phyloP scores from a whole-genome alignment of 2,797 vertebrate genomes.

The Malacoraja senta region DNA sequence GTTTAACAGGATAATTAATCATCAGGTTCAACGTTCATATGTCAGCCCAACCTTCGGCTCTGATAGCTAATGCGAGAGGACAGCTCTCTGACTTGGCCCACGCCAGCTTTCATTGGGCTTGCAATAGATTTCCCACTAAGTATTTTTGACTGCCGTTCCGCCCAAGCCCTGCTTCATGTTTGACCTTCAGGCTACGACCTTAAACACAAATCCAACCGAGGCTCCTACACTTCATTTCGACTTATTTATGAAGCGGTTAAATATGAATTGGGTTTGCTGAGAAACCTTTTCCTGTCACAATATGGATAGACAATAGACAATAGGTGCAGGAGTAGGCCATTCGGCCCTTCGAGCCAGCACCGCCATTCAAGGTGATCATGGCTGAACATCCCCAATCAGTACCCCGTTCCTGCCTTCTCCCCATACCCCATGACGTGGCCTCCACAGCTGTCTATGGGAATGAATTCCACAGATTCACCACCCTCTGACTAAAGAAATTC shows the following conservation, averaged over 20 bases:
- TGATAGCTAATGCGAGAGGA: background rate
- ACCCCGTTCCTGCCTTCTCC: too few relatives aligned
- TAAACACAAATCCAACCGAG: background rate
- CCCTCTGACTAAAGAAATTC: too few relatives aligned
- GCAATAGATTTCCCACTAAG: background rate
- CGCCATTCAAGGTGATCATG: too few relatives aligned
- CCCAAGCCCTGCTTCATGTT: background rate
- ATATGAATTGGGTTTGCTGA: background rate
- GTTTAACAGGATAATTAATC: slow-evolving; percentile 23
- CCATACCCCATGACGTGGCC: too few relatives aligned
- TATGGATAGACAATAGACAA: background rate
- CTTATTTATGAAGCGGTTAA: background rate
- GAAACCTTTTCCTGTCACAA: background rate
- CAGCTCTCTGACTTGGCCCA: background rate
- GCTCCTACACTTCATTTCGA: background rate
- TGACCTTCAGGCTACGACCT: background rate
- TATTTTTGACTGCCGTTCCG: background rate
- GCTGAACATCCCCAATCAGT: too few relatives aligned
- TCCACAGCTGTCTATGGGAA: too few relatives aligned
- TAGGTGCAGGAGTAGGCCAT: too few relatives aligned
- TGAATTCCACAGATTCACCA: too few relatives aligned
- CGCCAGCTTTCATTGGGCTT: background rate
- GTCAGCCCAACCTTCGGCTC: background rate
- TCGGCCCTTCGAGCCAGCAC: too few relatives aligned
- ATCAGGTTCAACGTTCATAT: background rate